phyloP scores from a whole-genome alignment of 2,888 invertebrate species.

The Drosophila multiciliata region DNA sequence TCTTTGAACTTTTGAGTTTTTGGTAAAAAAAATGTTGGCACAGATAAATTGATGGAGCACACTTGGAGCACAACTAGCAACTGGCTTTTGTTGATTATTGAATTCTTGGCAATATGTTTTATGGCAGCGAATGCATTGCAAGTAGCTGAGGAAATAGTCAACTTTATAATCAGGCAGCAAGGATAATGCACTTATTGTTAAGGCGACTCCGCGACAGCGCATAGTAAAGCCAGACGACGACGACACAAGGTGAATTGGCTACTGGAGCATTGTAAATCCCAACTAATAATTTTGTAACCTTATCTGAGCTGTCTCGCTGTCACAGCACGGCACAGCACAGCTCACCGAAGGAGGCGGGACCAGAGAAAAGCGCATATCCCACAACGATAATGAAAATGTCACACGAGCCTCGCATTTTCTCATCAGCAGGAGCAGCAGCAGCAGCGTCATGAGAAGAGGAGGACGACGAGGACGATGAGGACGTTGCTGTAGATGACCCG shows the following conservation, averaged over 20 bases:
- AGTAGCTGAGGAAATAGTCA: slow-evolving; percentile 17
- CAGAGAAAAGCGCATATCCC: slow-evolving; percentile 73
- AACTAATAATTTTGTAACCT: slow-evolving; percentile 83
- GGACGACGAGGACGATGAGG: not conserved
- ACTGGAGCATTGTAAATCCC: slow-evolving; percentile 77
- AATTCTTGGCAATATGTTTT: slow-evolving; percentile 40
- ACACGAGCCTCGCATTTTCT: slow-evolving; percentile 83
- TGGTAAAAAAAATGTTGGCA: slow-evolving; percentile 39
- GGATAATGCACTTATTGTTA: slow-evolving; percentile 9
- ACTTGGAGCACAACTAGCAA: slow-evolving; percentile 30
- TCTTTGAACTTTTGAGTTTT: slow-evolving; percentile 60
- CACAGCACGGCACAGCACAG: slow-evolving; percentile 31
- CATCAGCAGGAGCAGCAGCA: slow-evolving; percentile 77
- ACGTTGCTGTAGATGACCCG: slow-evolving; percentile 9
- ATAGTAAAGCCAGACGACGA: not conserved
- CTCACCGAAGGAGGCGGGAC: slow-evolving; percentile 1
- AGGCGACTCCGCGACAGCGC: not conserved
- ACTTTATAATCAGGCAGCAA: slow-evolving; percentile 21
- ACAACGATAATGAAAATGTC: slow-evolving; percentile 84
- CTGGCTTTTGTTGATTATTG: slow-evolving; percentile 49
- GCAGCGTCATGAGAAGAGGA: slow-evolving; percentile 54
- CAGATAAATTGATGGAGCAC: slow-evolving; percentile 61
- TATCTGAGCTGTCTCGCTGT: slow-evolving; percentile 71
- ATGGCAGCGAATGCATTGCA: slow-evolving; percentile 23
- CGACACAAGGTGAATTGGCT: slow-evolving; percentile 2